These are phyloP conservation scores for Halcyon leucocephala DNA, from an alignment of 2,797 vertebrate genomes.

Conservation along the genomic window DNA sequence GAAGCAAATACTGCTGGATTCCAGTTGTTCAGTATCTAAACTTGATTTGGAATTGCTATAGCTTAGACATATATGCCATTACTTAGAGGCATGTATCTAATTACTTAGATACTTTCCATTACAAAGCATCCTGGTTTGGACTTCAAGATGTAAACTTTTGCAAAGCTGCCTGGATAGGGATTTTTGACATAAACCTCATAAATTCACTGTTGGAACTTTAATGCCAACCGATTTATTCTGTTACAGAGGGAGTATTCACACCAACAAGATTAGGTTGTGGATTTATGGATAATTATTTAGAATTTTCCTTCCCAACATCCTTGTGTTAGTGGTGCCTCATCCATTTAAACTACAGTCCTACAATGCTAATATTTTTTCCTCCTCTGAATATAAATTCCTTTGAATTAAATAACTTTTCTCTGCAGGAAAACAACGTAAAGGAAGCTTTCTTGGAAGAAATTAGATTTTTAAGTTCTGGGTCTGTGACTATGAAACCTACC, in stretches of 20 bases:
- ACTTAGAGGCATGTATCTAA: neutral
- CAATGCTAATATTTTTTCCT: neutral
- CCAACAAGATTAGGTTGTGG: neutral
- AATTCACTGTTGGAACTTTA: neutral
- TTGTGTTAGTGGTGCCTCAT: neutral
- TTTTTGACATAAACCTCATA: neutral
- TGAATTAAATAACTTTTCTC: neutral
- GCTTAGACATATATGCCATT: neutral
- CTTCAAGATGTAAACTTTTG: neutral
- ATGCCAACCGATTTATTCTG: neutral
- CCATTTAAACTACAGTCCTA: neutral
- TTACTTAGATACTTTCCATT: neutral
- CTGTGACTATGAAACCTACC: neutral
- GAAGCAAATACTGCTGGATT: neutral
- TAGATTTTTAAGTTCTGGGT: neutral
- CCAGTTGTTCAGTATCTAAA: neutral
- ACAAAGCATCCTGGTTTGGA: neutral
- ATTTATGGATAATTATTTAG: neutral
- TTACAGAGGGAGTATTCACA: neutral
- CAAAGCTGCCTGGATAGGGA: neutral
- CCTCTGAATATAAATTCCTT: neutral
- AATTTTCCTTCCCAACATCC: neutral
- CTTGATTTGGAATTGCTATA: neutral
- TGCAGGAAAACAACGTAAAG: neutral
- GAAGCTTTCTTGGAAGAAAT: neutral